Evolutionary conservation across 2,797 vertebrate species (phyloP).

Genomic region (Malacoctenus gilli): DNA sequence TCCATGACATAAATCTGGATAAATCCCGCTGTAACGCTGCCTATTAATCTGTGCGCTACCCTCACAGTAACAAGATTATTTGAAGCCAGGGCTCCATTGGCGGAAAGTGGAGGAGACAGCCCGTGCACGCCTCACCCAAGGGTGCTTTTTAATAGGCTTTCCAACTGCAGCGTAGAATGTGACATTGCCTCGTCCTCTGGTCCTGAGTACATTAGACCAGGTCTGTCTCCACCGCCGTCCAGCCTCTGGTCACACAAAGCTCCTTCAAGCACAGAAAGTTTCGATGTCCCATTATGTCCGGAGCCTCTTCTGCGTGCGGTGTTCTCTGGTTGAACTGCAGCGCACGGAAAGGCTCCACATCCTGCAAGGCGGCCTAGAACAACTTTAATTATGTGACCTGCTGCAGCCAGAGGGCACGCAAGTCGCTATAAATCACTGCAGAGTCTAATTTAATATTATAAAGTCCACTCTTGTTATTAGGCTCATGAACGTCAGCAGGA

Average conservation of each 20-base stretch:
- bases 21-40: slow-evolving; percentile 57
- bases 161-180: slow-evolving; percentile 56
- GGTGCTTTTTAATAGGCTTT: slow-evolving; percentile 76
- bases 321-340: neutral
- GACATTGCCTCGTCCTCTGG: slow-evolving; percentile 72
- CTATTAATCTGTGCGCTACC: slow-evolving; percentile 66
- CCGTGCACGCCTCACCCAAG: slow-evolving; percentile 65
- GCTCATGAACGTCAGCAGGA: slow-evolving; percentile 23
- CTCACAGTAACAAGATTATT: slow-evolving; percentile 74
- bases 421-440: slow-evolving; percentile 20
- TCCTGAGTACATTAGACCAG: slow-evolving; percentile 45
- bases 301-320: neutral
- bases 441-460: too few species aligned
- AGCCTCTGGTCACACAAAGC: slow-evolving; percentile 22
- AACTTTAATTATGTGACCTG: slow-evolving; percentile 16
- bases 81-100: slow-evolving; percentile 55
- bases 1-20: slow-evolving; percentile 68
- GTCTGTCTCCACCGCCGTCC: slow-evolving; percentile 33
- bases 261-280: slow-evolving; percentile 19
- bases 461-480: slow-evolving; percentile 21
- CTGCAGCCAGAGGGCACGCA: slow-evolving; percentile 14
- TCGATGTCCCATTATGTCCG: neutral
- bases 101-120: slow-evolving; percentile 59
- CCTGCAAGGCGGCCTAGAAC: too few species aligned
- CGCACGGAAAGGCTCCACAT: slow-evolving; percentile 8